These are phyloP conservation scores for Polydrusus tereticollis DNA, from an alignment of 2,888 invertebrate species.

Conservation along the genomic window DNA sequence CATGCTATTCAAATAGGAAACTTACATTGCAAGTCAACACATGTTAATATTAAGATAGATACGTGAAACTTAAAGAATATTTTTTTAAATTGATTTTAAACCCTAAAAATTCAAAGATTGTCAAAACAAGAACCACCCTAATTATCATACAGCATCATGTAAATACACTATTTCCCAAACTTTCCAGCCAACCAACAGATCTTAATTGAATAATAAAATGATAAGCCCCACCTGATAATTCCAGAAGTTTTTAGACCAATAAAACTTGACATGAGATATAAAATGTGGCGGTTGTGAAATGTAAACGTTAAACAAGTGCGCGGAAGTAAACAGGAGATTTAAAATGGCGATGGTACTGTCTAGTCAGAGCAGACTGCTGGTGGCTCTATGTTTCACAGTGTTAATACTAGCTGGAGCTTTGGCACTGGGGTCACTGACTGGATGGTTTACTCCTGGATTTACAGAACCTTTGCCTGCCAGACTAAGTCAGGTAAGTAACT, in stretches of 20 bases:
- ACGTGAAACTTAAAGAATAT: no score
- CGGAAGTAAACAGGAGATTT: background rate
- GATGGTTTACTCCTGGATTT: constrained; percentile 73
- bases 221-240: background rate
- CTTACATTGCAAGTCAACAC: no score
- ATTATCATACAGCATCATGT: no score
- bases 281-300: background rate
- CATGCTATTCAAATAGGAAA: no score
- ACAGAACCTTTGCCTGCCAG: constrained; percentile 71
- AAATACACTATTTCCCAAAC: background rate
- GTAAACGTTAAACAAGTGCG: constrained; percentile 1
- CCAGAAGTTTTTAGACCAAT: background rate
- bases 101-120: no score
- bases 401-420: constrained; percentile 72
- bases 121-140: no score
- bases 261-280: background rate
- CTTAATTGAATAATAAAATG: background rate
- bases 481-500: constrained; percentile 70
- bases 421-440: constrained; percentile 73
- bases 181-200: background rate
- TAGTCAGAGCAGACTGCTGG: constrained; percentile 73
- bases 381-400: constrained; percentile 71
- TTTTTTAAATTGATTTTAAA: no score
- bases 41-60: no score
- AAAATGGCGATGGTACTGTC: constrained; percentile 77